phyloP scores from a whole-genome alignment of 2,888 invertebrate species.

The Acrobasis suavella region DNA sequence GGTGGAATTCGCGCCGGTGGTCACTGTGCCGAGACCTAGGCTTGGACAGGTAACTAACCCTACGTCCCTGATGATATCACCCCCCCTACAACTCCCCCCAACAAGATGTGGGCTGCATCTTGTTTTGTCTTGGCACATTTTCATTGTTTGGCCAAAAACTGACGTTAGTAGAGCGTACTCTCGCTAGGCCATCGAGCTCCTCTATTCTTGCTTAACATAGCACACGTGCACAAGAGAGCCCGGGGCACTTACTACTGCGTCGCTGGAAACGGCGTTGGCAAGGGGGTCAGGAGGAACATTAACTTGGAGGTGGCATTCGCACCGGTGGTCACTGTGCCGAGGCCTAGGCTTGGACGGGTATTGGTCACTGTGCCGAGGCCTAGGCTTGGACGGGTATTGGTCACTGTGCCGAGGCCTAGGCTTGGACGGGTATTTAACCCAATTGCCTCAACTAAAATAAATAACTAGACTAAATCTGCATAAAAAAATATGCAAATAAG shows the following conservation, averaged over 20 bases:
- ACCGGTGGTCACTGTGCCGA: slow-evolving; percentile 92
- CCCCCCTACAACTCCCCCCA: too few relatives aligned
- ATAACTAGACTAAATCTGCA: too few relatives aligned
- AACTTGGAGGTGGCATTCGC: slow-evolving; percentile 95
- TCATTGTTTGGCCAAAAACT: too few relatives aligned
- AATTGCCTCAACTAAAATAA: too few relatives aligned
- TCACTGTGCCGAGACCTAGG: slow-evolving; percentile 91
- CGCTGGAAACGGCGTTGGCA: slow-evolving; percentile 94
- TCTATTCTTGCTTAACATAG: slow-evolving; percentile 89
- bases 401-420: slow-evolving; percentile 89
- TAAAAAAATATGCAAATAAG: too few relatives aligned
- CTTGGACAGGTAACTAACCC: slow-evolving; percentile 83
- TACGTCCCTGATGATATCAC: too few relatives aligned
- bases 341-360: slow-evolving; percentile 89
- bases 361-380: slow-evolving; percentile 87
- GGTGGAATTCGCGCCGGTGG: slow-evolving; percentile 94
- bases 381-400: slow-evolving; percentile 85
- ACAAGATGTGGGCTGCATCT: too few relatives aligned
- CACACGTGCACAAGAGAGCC: slow-evolving; percentile 91
- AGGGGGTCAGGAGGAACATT: slow-evolving; percentile 92
- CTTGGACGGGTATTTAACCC: slow-evolving; percentile 82
- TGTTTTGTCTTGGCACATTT: too few relatives aligned
- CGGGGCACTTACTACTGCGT: slow-evolving; percentile 97
- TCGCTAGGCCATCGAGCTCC: too few relatives aligned
- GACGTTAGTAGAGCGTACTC: too few relatives aligned